Conservation (phyloP, 2,888 invertebrate species). For the Machimus rusticus region DNA sequence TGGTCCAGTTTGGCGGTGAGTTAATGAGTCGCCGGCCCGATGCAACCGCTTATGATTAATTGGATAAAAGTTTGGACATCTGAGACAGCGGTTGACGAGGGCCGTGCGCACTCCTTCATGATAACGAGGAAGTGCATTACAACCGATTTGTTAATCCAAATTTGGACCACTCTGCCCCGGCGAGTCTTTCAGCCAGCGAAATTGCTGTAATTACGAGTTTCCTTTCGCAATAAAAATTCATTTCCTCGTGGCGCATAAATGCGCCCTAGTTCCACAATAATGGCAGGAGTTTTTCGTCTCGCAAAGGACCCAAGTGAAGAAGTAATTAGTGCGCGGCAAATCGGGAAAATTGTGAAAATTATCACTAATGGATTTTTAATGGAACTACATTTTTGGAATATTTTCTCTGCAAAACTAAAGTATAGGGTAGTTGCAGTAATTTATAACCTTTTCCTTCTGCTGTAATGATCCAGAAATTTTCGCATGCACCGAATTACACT, state of each 20-base stretch:
- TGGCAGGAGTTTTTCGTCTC: not conserved
- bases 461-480: not conserved
- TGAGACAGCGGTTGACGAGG: not conserved
- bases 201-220: constrained; percentile 5
- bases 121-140: not conserved
- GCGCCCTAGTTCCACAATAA: not conserved
- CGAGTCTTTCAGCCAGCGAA: not conserved
- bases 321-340: not conserved
- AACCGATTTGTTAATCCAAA: not conserved
- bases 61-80: constrained; percentile 11
- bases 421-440: not conserved
- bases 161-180: not conserved
- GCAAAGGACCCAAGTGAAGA: not conserved
- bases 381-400: constrained; percentile 2
- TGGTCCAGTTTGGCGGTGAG: constrained; percentile 10
- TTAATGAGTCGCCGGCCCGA: not conserved
- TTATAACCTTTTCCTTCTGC: not conserved
- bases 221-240: not conserved
- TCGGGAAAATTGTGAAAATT: constrained; percentile 2
- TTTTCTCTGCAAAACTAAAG: not conserved
- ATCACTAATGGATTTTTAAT: constrained; percentile 17
- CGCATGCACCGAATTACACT: not conserved
- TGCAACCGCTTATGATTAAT: constrained; percentile 5
- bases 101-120: not conserved
- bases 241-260: not conserved